A percentile compares a stretch with the other conserved stretches of the same genome.
Conservation (phyloP, 2,888 invertebrate species). For the Proisotoma minuta region DNA sequence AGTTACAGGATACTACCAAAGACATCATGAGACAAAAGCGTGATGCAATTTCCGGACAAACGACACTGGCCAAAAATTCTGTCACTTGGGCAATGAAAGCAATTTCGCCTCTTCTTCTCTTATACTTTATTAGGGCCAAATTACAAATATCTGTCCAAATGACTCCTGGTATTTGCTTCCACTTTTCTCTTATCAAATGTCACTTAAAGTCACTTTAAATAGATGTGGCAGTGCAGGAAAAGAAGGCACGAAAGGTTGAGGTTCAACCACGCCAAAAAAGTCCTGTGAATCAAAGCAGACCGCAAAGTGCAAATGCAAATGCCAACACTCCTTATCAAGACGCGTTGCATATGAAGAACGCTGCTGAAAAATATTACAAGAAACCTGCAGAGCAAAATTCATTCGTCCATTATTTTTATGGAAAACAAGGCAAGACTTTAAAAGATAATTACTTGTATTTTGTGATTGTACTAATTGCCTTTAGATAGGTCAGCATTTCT, state of each 20-base stretch:
- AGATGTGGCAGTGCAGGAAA: no score
- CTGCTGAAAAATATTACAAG: neutral
- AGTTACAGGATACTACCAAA: neutral
- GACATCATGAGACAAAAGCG: neutral
- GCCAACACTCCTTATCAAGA: neutral
- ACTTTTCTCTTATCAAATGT: no score
- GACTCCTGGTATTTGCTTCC: neutral
- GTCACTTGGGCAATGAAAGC: slow-evolving; percentile 34
- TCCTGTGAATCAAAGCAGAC: neutral
- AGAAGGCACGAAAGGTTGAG: no score
- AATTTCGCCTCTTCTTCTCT: slow-evolving; percentile 25
- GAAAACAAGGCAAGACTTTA: neutral
- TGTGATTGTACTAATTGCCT: no score
- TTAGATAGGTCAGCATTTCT: neutral
- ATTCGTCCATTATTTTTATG: neutral
- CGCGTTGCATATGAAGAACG: neutral
- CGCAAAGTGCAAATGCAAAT: neutral
- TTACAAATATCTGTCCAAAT: neutral
- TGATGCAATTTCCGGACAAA: neutral
- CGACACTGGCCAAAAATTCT: slow-evolving; percentile 31
- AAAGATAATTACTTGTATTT: neutral
- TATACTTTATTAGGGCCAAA: slow-evolving; percentile 15
- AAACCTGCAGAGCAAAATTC: neutral
- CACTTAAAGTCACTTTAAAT: no score
- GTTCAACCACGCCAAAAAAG: no score